These are phyloP conservation scores for Geodia barretti DNA, from an alignment of 37 sponge, comb jelly and placozoan genomes.

Conservation along the genomic window DNA sequence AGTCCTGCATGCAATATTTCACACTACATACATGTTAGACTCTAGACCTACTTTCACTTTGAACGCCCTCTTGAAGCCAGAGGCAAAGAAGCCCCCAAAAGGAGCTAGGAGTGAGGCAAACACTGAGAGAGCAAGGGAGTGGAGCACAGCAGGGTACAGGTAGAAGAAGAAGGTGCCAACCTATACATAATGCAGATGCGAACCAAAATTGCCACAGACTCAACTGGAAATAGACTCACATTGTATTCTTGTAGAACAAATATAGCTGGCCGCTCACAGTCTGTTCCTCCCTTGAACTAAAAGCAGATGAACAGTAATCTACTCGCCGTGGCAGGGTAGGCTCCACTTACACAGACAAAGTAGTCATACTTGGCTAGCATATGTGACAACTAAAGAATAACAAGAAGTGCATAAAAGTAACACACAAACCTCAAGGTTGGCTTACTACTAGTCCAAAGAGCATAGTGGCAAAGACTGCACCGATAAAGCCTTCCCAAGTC, in stretches of 20 bases:
- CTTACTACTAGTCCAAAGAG: conserved; percentile 86
- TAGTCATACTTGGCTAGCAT: conserved; percentile 71
- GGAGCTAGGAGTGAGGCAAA: conserved; percentile 98
- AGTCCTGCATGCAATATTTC: conserved; percentile 64
- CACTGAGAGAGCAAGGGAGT: conserved; percentile 81
- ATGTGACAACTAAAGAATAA: conserved; percentile 54
- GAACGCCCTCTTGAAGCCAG: conserved; percentile 98
- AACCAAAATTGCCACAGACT: background rate
- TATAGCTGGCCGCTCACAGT: conserved; percentile 20
- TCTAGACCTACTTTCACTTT: conserved; percentile 72
- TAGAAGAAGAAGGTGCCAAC: conserved; percentile 19
- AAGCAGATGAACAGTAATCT: background rate
- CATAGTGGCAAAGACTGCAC: conserved; percentile 82
- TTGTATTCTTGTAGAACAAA: conserved; percentile 28
- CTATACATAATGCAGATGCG: conserved; percentile 18
- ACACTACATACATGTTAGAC: background rate
- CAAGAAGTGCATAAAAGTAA: background rate
- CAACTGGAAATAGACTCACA: conserved; percentile 3
- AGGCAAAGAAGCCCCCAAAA: conserved; percentile 99
- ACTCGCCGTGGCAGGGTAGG: background rate
- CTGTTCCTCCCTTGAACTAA: conserved; percentile 18
- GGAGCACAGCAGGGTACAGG: conserved; percentile 82
- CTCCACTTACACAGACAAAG: conserved; percentile 75
- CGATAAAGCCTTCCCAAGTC: conserved; percentile 99
- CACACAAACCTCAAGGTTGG: background rate